Evolutionary conservation across 2,113 vertebrate species (phyloP), one percentile per base, ranked within the genome.

Genomic region (Protomyctophum bolini): DNA sequence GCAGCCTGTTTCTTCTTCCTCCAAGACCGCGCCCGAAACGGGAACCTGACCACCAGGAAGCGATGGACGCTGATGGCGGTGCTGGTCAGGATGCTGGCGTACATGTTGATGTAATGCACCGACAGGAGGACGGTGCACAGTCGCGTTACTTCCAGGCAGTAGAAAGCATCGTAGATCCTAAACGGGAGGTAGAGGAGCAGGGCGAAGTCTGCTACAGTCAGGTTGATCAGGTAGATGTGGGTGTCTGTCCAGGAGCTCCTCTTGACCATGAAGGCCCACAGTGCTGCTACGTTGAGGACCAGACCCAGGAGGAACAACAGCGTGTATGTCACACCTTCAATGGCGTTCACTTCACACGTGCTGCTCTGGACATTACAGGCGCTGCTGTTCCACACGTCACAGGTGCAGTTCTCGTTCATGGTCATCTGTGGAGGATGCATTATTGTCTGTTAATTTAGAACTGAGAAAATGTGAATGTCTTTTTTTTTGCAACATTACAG

Each of bases 201-300:
- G 63, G 78, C 6, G 7, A 58, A 72, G 29, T 94, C 90, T 0
- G 92, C 90, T 4, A 83, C 0, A 4, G 41, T 68, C 70, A 93
- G 73, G 82, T 91, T 92, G 47, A 92, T 45, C 84, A 89, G 89
- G 84, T 91, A 93, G 75, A 93, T 68, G 66, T 93, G 90, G 21
- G 76, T 91, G 75, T 89, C 87, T 1, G 79, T 92, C 91, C 90
- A 93, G 29, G 56, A 15, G 0, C 6, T 8, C 29, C 82, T 58
- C 47, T 41, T 59, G 54, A 45, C 45, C 1, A 80, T n/a, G 67
- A 90, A 91, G 58, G 80, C 66, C 0, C 29, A 54, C 21, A 93
- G 71, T 49, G 85, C 87, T 5, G 73, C 76, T 6, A 60, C 10
- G 61, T 92, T 92, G 58, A 92, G 51, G 0, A 86, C 4, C 1